Base-by-base conservation (phyloP, 2,888 invertebrate genomes). In the Andricus curvator region DNA sequence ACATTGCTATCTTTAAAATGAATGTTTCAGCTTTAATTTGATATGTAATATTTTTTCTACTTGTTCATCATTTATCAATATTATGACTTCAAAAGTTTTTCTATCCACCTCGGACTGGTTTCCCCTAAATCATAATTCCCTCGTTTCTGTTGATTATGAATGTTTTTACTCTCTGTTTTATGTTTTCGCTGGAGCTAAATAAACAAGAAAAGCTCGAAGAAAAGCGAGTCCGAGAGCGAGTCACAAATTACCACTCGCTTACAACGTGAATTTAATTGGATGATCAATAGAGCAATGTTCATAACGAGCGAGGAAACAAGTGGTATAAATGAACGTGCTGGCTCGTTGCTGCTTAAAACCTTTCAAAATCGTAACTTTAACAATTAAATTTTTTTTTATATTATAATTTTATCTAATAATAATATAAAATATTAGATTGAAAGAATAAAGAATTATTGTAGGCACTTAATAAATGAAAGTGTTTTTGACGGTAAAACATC, bases 191-290 rank as follows among this genome's bases (percentile, higher is more conserved):
- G 25, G 25, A 62, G 13, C 6, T 62, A 29, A 62, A 29, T 29
- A 25, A 25, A 62, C 62, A 62, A 62, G 25, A 62, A 62, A 62
- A 62, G n/a, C n/a, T n/a, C n/a, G n/a, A n/a, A n/a, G n/a, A n/a
- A n/a, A n/a, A n/a, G n/a, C n/a, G n/a, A n/a, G n/a, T n/a, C n/a
- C n/a, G n/a, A n/a, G n/a, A n/a, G 25, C 29, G 25, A 29, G 62
- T 62, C 25, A 62, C 25, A 62, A 62, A 62, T 25, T 62, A 62
- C 25, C 1, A 25, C 25, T 29, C 25, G 17, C 13, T 15, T 25
- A 5, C 5, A 62, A 62, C 25, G 22, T 6, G 62, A 15, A 62
- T 25, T 29, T 62, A 15, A 62, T 62, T 62, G 62, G 15, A 62
- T 62, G 62, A 25, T 25, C 25, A 62, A 62, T 25, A 62, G 25